phyloP scores from a whole-genome alignment of 2,888 invertebrate species.

The Eurois occulta region DNA sequence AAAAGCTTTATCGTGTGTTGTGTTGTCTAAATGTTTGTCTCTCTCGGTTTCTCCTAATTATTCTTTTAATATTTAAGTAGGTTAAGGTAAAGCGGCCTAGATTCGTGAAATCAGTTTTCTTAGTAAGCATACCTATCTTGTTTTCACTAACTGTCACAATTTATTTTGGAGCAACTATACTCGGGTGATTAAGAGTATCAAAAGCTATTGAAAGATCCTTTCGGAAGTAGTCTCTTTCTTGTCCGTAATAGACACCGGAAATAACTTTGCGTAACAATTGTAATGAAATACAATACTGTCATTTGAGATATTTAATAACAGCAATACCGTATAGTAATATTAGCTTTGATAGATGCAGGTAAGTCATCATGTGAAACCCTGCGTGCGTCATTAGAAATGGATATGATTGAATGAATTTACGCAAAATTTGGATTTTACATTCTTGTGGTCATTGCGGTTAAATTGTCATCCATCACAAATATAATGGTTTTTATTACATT shows the following conservation, averaged over 20 bases:
- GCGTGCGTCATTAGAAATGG: conserved; percentile 19
- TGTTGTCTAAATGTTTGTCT: background rate
- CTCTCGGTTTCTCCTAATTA: background rate
- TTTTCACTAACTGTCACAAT: background rate
- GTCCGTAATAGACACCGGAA: conserved; percentile 7
- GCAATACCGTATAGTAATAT: conserved; percentile 31
- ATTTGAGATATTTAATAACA: conserved; percentile 45
- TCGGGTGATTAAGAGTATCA: background rate
- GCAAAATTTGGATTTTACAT: conserved; percentile 15
- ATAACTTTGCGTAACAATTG: conserved; percentile 15
- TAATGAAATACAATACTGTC: conserved; percentile 37
- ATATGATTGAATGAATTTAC: background rate
- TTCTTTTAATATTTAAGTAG: conserved; percentile 7
- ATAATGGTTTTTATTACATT: background rate
- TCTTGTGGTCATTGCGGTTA: conserved; percentile 17
- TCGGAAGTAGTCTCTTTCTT: background rate
- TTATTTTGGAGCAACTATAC: background rate
- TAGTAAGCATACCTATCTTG: no score
- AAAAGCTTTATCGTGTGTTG: background rate
- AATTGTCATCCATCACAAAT: conserved; percentile 5
- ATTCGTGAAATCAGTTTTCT: background rate
- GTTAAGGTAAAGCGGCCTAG: conserved; percentile 16
- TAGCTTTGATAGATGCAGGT: conserved; percentile 5
- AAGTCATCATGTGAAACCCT: conserved; percentile 22
- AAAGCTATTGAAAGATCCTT: conserved; percentile 10